A percentile compares a stretch with the other conserved stretches of the same genome.
Evolutionary conservation across 2,797 vertebrate species (phyloP).

Genomic region (Columba guinea): DNA sequence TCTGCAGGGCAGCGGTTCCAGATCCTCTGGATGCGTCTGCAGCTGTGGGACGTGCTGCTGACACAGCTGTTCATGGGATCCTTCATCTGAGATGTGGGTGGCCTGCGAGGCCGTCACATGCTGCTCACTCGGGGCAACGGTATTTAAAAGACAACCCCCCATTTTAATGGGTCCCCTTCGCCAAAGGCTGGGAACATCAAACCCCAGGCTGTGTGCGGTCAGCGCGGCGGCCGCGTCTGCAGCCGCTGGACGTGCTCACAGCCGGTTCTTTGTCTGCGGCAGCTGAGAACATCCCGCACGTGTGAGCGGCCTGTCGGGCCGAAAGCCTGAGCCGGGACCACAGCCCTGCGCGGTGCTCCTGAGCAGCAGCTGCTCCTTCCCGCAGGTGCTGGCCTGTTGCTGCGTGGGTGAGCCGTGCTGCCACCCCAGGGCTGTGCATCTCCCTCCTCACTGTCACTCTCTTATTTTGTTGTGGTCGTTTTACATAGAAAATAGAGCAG

Average conservation of each 20-base stretch:
- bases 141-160: not conserved
- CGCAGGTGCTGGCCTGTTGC: not conserved
- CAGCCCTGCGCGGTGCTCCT: not conserved
- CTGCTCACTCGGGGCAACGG: not conserved
- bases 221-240: not conserved
- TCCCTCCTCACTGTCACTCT: not conserved
- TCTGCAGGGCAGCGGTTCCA: not conserved
- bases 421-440: not conserved
- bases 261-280: conserved; percentile 17
- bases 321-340: not conserved
- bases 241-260: not conserved
- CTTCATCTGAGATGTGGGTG: not conserved
- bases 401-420: not conserved
- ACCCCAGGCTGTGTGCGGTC: not conserved
- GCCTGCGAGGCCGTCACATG: accelerated
- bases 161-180: not conserved
- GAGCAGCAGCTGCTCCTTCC: not conserved
- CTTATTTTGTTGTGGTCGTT: not conserved
- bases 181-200: not conserved
- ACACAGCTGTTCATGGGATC: not conserved
- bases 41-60: not conserved
- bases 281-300: not conserved
- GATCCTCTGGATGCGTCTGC: not conserved
- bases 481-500: not conserved
- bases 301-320: not conserved